Evolutionary conservation across 2,797 vertebrate species (phyloP).

Genomic region (Discoglossus pictus): DNA sequence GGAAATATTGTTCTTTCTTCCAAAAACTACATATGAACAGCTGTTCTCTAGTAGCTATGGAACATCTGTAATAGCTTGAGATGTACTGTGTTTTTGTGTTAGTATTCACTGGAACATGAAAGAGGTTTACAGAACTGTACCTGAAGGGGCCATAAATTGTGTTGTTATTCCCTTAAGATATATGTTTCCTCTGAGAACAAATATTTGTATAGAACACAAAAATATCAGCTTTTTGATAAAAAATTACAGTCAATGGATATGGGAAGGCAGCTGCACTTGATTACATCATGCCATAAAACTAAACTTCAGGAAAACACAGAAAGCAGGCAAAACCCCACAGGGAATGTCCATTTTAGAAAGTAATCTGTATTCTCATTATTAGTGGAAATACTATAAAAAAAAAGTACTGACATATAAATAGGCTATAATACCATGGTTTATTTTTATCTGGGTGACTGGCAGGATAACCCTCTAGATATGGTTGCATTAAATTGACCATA

Average conservation of each 20-base stretch:
- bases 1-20: no score
- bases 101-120: neutral
- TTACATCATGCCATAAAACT: slow-evolving; percentile 25
- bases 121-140: neutral
- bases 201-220: slow-evolving; percentile 27
- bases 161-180: slow-evolving; percentile 9
- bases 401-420: no score
- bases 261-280: slow-evolving; percentile 15
- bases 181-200: slow-evolving; percentile 12
- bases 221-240: neutral
- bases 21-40: no score
- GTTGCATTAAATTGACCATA: no score
- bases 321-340: neutral
- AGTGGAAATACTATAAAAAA: no score
- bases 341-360: neutral
- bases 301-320: neutral
- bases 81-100: neutral
- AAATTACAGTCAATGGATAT: slow-evolving; percentile 7
- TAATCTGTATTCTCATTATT: neutral
- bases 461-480: no score
- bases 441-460: no score
- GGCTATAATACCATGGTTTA: no score
- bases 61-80: slow-evolving; percentile 11
- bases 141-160: slow-evolving; percentile 6
- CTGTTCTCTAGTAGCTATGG: neutral